These are phyloP conservation scores for Hartigia nigra DNA, from an alignment of 2,888 invertebrate species.

Conservation along the genomic window DNA sequence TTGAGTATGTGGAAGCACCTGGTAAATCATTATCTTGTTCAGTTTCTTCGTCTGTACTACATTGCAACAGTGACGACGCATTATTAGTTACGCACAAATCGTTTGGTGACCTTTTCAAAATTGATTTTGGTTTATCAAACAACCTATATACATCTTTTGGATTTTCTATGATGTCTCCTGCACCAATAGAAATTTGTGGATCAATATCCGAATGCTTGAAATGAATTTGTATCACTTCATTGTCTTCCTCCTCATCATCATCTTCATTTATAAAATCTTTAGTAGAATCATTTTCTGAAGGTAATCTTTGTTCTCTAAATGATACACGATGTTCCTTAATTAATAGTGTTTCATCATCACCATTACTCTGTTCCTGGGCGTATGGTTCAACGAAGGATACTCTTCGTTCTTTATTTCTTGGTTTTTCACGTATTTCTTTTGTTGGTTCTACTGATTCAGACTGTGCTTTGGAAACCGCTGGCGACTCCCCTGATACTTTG, in stretches of 20 bases:
- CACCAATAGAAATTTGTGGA: slow-evolving; percentile 19
- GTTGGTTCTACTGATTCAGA: slow-evolving; percentile 1
- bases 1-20: slow-evolving; percentile 39
- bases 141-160: slow-evolving; percentile 55
- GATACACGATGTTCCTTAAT: not conserved
- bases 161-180: slow-evolving; percentile 36
- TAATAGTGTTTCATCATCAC: not conserved
- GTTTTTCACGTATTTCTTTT: slow-evolving; percentile 9
- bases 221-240: slow-evolving; percentile 49
- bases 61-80: slow-evolving; percentile 23
- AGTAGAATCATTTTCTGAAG: slow-evolving; percentile 1
- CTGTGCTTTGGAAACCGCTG: not conserved
- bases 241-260: slow-evolving; percentile 29
- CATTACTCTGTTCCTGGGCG: not conserved
- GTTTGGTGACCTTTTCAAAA: slow-evolving; percentile 52
- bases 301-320: not conserved
- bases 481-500: not conserved
- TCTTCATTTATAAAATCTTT: slow-evolving; percentile 6
- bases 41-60: slow-evolving; percentile 33
- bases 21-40: slow-evolving; percentile 25
- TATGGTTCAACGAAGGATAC: slow-evolving; percentile 40
- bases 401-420: slow-evolving; percentile 17
- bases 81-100: slow-evolving; percentile 23
- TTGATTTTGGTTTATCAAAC: slow-evolving; percentile 53
- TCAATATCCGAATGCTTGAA: slow-evolving; percentile 48